Conservation (phyloP, 2,113 vertebrate species). For the Podarcis cretensis region DNA sequence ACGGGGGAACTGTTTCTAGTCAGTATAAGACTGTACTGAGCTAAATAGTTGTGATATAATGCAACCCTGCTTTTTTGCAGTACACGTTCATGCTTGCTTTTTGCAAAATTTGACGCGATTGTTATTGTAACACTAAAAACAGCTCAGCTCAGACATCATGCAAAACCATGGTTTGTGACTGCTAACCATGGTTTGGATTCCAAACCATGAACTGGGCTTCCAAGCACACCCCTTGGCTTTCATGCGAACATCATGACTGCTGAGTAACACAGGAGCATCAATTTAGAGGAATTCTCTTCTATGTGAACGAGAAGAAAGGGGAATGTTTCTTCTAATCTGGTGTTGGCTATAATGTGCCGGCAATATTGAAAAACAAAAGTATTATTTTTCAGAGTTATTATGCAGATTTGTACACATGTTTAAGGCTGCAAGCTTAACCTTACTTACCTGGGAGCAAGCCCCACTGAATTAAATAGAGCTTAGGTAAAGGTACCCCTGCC, state of each 20-base stretch:
- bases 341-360: background rate
- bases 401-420: accelerated
- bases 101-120: background rate
- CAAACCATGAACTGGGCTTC: background rate
- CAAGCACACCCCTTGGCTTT: background rate
- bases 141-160: background rate
- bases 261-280: background rate
- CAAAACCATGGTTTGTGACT: background rate
- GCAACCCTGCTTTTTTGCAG: no score
- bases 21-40: no score
- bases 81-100: background rate
- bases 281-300: background rate
- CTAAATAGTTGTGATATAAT: background rate
- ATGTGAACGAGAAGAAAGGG: background rate
- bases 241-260: background rate
- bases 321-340: background rate
- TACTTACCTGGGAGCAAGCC: no score
- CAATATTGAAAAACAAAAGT: background rate
- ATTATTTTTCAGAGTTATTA: background rate
- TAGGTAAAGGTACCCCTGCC: no score
- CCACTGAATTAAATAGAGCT: no score
- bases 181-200: background rate
- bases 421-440: no score
- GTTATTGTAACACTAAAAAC: background rate
- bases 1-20: no score